A percentile compares a stretch with the other conserved stretches of the same genome.
Evolutionary conservation across 2,888 invertebrate genomes (phyloP).

Genomic region (Tetanocera ferruginea): DNA sequence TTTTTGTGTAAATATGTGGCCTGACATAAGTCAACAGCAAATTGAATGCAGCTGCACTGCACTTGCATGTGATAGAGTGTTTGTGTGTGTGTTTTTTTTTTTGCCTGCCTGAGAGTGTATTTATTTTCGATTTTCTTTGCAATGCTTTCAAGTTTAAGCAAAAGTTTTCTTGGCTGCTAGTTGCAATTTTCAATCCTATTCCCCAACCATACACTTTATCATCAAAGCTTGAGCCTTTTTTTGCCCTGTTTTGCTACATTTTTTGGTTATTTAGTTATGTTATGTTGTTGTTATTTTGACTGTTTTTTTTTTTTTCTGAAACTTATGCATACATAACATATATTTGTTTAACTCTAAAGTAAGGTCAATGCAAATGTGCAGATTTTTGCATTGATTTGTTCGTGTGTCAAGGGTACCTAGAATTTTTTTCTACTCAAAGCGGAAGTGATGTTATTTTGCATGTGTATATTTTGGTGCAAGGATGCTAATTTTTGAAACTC

Average conservation of each 20-base stretch:
- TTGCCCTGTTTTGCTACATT: background rate
- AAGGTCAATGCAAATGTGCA: constrained; percentile 16
- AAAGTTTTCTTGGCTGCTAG: constrained; percentile 9
- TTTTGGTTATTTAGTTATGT: background rate
- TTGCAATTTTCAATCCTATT: background rate
- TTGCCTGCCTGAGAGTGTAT: constrained; percentile 33
- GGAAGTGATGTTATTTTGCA: too few relatives aligned
- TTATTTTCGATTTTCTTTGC: constrained; percentile 25
- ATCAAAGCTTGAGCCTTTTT: too few relatives aligned
- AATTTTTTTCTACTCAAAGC: too few relatives aligned
- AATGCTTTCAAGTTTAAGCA: constrained; percentile 20
- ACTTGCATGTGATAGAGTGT: constrained; percentile 15
- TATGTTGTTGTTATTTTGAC: background rate
- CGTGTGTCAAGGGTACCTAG: background rate
- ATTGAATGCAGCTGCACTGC: constrained; percentile 7
- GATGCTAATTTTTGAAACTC: too few relatives aligned
- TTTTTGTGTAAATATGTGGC: background rate
- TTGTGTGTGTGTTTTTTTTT: too few relatives aligned
- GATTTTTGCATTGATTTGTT: constrained; percentile 10
- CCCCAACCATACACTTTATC: background rate
- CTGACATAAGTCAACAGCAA: constrained; percentile 13
- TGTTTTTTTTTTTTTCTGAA: background rate
- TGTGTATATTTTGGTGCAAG: too few relatives aligned
- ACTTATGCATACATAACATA: background rate
- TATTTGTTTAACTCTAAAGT: background rate